Conservation (phyloP, 2,888 invertebrate species). For the Taenaris catops region DNA sequence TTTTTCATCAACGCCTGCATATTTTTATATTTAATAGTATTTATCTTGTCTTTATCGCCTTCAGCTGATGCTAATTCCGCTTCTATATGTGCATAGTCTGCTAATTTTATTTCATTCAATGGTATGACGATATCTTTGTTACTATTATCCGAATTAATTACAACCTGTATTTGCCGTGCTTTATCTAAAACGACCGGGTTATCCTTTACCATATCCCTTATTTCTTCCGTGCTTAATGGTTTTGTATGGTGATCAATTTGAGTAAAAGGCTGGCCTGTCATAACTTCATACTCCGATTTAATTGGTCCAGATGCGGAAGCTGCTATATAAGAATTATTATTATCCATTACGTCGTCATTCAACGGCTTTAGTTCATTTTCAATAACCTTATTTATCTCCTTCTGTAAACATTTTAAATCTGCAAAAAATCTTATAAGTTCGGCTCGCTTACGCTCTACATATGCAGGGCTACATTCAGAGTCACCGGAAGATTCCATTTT, state of each 20-base stretch:
- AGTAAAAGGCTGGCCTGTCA: slow-evolving; percentile 70
- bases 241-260: slow-evolving; percentile 42
- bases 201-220: slow-evolving; percentile 48
- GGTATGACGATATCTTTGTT: slow-evolving; percentile 42
- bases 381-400: slow-evolving; percentile 48
- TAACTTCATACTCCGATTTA: slow-evolving; percentile 63
- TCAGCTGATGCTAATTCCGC: slow-evolving; percentile 46
- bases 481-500: slow-evolving; percentile 16
- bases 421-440: slow-evolving; percentile 56
- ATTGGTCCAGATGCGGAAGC: slow-evolving; percentile 49
- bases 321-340: slow-evolving; percentile 47
- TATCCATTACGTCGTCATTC: slow-evolving; percentile 26
- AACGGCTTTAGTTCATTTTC: slow-evolving; percentile 60
- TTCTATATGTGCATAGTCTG: slow-evolving; percentile 36
- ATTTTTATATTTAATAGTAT: slow-evolving; percentile 53
- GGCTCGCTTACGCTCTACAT: slow-evolving; percentile 46
- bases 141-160: slow-evolving; percentile 33
- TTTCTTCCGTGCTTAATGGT: slow-evolving; percentile 48
- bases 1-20: slow-evolving; percentile 54
- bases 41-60: slow-evolving; percentile 41
- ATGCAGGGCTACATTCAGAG: slow-evolving; percentile 31
- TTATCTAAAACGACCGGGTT: slow-evolving; percentile 60
- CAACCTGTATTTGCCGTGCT: slow-evolving; percentile 63
- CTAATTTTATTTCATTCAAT: slow-evolving; percentile 49
- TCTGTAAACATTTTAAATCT: slow-evolving; percentile 47